Evolutionary conservation across 2,113 vertebrate genomes (phyloP), one percentile per base, ranked within the genome.

Genomic region (Macroglossus sobrinus): DNA sequence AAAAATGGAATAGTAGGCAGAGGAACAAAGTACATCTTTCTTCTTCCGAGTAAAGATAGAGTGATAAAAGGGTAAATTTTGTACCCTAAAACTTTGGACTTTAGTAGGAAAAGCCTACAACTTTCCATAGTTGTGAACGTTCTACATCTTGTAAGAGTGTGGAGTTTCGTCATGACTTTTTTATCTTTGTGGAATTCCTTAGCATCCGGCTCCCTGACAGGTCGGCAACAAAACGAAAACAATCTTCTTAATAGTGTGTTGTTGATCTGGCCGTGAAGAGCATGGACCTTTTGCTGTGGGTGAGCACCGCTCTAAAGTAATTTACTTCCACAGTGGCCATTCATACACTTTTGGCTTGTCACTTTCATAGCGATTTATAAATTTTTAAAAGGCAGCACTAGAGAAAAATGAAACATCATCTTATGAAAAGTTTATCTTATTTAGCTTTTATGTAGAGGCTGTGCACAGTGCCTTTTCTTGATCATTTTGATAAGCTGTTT

Each of bases 381-480:
- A 84, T 84, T 88, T 92, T 92, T 88, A 91, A 96, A 90, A 90
- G 88, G 47, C 28, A 74, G 28, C 61, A 45, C 57, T 72, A 55
- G 64, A 92, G 59, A 84, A 93, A 95, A 93, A 87, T 84, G 89
- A 97, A 96, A 71, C 74, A 59, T 47, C 43, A 21, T 89, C 82
- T 79, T 82, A 71, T 45, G 69, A 84, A 93, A 95, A 93, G 78
- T 76, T 0, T 55, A 72, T 74, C 53, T 92, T 84, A 72, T 63
- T 92, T 87, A 88, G 64, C 63, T 88, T 94, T 76, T n/a, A 43
- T 43, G 55, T 66, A 38, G 84, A 72, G 53, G 57, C 94, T 57
- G 28, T 57, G 22, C 22, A 79, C 21, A 28, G 2, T 66, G 26
- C 24, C 61, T 96, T 80, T 33, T 63, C 69, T 43, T 64, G 47